Conservation (phyloP, 2,888 invertebrate genomes). For the Spilosoma lubricipeda region DNA sequence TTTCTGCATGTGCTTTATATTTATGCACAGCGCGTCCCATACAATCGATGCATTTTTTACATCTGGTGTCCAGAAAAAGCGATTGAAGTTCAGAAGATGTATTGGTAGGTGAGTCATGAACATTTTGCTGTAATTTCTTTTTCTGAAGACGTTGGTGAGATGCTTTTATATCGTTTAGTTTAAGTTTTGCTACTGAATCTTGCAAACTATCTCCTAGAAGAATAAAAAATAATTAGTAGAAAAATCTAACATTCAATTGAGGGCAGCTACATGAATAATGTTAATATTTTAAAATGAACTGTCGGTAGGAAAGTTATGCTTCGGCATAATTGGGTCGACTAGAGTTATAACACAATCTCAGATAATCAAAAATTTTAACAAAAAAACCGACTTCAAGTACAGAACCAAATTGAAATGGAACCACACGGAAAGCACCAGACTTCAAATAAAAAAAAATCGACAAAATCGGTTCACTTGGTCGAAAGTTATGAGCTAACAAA, state of each 20-base stretch:
- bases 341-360: too few relatives aligned
- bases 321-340: neutral
- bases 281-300: neutral
- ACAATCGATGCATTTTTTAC: constrained; percentile 62
- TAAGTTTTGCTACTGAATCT: neutral
- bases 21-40: constrained; percentile 59
- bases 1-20: constrained; percentile 42
- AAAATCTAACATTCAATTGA: neutral
- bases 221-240: neutral
- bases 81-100: constrained; percentile 53
- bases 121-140: constrained; percentile 54
- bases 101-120: constrained; percentile 41
- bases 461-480: too few relatives aligned
- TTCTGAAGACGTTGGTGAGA: constrained; percentile 29
- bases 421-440: too few relatives aligned
- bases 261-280: neutral
- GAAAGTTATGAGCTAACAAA: too few relatives aligned
- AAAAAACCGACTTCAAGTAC: too few relatives aligned
- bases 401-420: too few relatives aligned
- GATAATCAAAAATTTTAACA: too few relatives aligned
- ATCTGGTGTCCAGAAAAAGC: constrained; percentile 58
- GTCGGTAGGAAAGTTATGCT: neutral
- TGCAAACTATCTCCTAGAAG: neutral
- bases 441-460: too few relatives aligned
- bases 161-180: neutral